phyloP scores from a whole-genome alignment of 2,888 invertebrate species.

The Trissolcus japonicus region DNA sequence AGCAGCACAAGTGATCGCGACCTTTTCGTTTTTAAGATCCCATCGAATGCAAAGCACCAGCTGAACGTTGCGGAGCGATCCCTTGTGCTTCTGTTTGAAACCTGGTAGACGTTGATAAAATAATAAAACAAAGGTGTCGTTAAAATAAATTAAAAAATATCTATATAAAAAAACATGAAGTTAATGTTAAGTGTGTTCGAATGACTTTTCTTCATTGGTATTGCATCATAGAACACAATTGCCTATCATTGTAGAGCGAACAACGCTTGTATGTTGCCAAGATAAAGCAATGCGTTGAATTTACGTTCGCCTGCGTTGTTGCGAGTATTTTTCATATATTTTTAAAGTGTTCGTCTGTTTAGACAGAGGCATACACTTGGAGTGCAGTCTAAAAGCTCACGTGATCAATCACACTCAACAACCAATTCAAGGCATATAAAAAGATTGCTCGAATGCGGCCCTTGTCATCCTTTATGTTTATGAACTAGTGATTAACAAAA shows the following conservation, averaged over 20 bases:
- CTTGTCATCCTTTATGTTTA: not conserved
- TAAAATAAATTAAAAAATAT: constrained; percentile 8
- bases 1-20: constrained; percentile 52
- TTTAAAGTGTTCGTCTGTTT: constrained; percentile 54
- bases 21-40: constrained; percentile 5
- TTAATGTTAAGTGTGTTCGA: constrained; percentile 55
- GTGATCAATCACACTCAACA: constrained; percentile 24
- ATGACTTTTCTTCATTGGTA: constrained; percentile 51
- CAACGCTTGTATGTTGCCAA: constrained; percentile 59
- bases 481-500: not conserved
- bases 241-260: constrained; percentile 59
- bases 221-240: constrained; percentile 56
- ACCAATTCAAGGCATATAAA: constrained; percentile 40
- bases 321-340: constrained; percentile 57
- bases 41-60: constrained; percentile 21
- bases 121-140: constrained; percentile 29
- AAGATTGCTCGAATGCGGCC: constrained; percentile 51
- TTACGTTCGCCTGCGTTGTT: constrained; percentile 59
- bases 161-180: constrained; percentile 17
- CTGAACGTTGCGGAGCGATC: constrained; percentile 36
- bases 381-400: constrained; percentile 58
- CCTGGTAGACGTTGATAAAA: constrained; percentile 45
- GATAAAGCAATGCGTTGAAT: constrained; percentile 55
- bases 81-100: constrained; percentile 50
- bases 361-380: constrained; percentile 54